Evolutionary conservation across 2,113 vertebrate species (phyloP).

Genomic region (Vidua macroura): DNA sequence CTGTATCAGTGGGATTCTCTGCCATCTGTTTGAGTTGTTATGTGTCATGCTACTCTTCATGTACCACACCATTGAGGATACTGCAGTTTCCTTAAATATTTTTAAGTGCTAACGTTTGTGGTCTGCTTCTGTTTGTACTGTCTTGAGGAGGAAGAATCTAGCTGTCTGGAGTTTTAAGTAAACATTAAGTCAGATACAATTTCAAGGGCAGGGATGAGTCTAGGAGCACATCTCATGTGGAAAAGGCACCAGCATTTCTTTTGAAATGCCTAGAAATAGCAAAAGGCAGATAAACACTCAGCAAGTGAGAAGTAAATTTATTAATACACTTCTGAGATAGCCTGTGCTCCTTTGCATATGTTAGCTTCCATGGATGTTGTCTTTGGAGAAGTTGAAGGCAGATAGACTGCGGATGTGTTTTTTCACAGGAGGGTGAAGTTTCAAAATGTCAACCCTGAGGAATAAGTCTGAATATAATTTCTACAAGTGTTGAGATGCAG

Average conservation of each 20-base stretch:
- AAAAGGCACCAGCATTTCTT: not conserved
- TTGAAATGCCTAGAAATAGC: not conserved
- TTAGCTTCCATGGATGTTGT: not conserved
- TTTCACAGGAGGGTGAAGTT: not conserved
- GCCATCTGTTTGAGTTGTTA: not conserved
- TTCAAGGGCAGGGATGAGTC: not conserved
- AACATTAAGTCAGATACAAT: fast-evolving
- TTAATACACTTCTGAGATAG: not conserved
- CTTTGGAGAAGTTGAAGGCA: not conserved
- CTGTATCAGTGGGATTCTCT: not conserved
- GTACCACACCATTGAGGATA: not conserved
- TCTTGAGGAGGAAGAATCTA: not conserved
- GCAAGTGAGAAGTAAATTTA: not conserved
- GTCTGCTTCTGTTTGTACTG: not conserved
- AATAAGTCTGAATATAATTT: not conserved
- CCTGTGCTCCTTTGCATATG: not conserved
- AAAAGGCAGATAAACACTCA: not conserved
- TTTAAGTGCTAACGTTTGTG: not conserved
- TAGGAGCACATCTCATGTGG: not conserved
- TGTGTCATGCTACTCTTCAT: not conserved
- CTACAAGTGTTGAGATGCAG: not conserved
- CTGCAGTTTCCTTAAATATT: not conserved
- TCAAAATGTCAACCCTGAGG: not conserved
- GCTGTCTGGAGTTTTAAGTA: not conserved
- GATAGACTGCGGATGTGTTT: not conserved